A percentile compares a stretch with the other conserved stretches of the same genome.
Conservation (phyloP, 2,113 vertebrate species). For the Narcine bancroftii region DNA sequence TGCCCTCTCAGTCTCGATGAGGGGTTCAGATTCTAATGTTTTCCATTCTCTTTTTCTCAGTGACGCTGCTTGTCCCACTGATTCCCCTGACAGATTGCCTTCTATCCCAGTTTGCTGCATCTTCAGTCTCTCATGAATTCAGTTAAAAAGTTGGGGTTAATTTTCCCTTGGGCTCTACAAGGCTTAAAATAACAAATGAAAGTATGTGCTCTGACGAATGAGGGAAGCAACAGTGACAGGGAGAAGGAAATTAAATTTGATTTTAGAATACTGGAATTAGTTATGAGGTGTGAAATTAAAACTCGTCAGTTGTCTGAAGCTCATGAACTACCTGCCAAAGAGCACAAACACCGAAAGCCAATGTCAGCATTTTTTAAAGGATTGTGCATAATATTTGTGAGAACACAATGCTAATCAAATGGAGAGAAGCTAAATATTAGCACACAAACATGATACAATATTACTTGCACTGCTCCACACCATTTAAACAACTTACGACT, state of each 20-base stretch:
- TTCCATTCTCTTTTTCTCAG: too few relatives aligned
- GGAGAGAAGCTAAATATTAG: neutral
- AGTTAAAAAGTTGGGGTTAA: neutral
- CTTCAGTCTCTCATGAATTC: too few relatives aligned
- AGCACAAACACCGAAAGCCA: neutral
- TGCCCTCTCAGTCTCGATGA: too few relatives aligned
- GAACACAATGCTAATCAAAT: slow-evolving; percentile 11
- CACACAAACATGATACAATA: neutral
- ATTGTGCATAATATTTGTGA: neutral
- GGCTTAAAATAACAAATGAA: neutral
- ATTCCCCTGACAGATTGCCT: too few relatives aligned
- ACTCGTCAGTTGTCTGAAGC: slow-evolving; percentile 7
- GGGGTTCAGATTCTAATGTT: too few relatives aligned
- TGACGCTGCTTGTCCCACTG: too few relatives aligned
- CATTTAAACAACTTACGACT: neutral
- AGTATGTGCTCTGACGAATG: neutral
- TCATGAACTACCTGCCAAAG: slow-evolving; percentile 18
- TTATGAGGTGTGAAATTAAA: slow-evolving; percentile 36
- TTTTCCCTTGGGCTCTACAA: neutral
- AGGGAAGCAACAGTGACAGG: neutral
- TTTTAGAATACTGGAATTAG: slow-evolving; percentile 6
- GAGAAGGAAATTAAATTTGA: slow-evolving; percentile 17
- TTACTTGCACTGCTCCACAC: neutral
- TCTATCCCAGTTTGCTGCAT: too few relatives aligned
- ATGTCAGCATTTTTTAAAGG: slow-evolving; percentile 20